These are phyloP conservation scores for Hystrix brachyura DNA, from an alignment of 2,113 vertebrate genomes.

Conservation along the genomic window DNA sequence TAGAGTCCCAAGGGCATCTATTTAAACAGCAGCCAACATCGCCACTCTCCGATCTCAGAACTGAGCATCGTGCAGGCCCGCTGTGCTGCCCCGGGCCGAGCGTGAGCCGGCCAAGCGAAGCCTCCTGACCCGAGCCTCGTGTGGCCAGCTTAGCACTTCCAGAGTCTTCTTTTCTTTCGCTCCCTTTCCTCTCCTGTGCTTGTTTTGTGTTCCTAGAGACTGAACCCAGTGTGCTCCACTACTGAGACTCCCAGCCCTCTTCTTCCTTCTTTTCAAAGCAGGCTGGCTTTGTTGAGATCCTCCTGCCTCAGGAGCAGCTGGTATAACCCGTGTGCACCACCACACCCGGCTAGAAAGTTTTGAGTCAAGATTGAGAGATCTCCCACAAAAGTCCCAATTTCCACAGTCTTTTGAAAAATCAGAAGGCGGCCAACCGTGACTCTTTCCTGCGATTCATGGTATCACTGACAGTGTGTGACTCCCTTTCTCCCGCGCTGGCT, in stretches of 20 bases:
- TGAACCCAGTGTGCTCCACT: neutral
- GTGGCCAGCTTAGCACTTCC: neutral
- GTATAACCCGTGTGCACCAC: neutral
- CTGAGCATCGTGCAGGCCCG: neutral
- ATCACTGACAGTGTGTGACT: neutral
- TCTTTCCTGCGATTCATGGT: too few relatives aligned
- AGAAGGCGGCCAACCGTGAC: neutral
- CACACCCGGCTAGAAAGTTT: neutral
- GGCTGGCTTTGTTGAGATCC: neutral
- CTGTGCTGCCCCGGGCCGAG: neutral
- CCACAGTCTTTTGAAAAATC: slow-evolving; percentile 32
- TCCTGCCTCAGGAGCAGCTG: neutral
- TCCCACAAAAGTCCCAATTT: neutral
- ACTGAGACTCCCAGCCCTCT: neutral
- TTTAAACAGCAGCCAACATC: neutral
- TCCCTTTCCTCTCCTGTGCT: neutral
- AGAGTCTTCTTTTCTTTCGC: neutral
- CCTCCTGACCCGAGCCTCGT: neutral
- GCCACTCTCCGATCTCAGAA: neutral
- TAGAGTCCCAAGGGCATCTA: slow-evolving; percentile 17
- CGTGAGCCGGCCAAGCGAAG: neutral
- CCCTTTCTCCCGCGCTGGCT: neutral
- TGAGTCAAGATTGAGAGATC: neutral
- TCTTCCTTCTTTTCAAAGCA: neutral
- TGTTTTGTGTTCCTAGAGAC: neutral